Percentiles rank a stretch among this genome's conserved stretches.
Conservation (phyloP, 2,888 invertebrate genomes). For the Electrophaes corylata region DNA sequence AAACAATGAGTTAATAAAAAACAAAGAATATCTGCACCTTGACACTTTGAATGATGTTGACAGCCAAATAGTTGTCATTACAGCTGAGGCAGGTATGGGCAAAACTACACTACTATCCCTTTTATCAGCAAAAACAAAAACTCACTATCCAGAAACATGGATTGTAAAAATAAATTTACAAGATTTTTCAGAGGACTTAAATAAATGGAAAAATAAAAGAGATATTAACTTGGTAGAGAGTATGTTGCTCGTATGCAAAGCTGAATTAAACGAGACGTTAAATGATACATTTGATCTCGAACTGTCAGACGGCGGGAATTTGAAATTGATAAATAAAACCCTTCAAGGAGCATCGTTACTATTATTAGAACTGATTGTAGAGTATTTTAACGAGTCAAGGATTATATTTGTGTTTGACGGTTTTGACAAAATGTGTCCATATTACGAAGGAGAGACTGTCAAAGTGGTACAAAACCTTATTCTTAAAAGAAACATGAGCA, state of each 20-base stretch:
- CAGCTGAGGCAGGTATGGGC: not conserved
- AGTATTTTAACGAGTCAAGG: not conserved
- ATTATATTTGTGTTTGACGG: not conserved
- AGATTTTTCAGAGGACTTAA: constrained; percentile 2
- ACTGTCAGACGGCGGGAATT: not conserved
- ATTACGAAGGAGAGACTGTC: not conserved
- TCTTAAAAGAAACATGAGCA: not conserved
- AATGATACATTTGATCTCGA: not conserved
- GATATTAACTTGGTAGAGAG: not conserved
- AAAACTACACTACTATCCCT: constrained; percentile 2
- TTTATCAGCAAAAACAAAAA: not conserved
- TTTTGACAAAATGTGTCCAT: constrained; percentile 2
- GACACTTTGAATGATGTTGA: not conserved
- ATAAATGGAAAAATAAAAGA: not conserved
- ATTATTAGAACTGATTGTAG: not conserved
- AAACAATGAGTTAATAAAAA: not conserved
- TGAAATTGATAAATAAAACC: not conserved
- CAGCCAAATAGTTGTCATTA: not conserved
- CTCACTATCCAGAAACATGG: not conserved
- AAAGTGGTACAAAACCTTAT: constrained; percentile 1
- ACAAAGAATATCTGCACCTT: not conserved
- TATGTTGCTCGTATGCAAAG: not conserved
- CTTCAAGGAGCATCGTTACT: not conserved
- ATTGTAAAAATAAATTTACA: not conserved
- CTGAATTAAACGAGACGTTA: not conserved